Evolutionary conservation across 2,797 vertebrate species (phyloP), one percentile per base, ranked within the genome.

Genomic region (Staurois parvus): DNA sequence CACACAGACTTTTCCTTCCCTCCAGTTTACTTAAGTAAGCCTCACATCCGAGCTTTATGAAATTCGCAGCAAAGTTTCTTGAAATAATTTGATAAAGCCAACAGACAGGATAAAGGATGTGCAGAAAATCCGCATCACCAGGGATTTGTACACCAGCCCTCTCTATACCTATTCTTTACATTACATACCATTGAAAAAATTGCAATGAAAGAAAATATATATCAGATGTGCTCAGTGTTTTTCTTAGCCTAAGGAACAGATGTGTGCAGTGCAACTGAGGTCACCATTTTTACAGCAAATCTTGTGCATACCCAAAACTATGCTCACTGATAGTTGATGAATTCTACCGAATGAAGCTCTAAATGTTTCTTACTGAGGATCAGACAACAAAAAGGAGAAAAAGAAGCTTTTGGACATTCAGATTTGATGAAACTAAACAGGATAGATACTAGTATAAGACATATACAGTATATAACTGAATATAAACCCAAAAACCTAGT

Each of bases 231-330:
- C 48, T 62, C 59, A 34, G n/a, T 84, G 40, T 62, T 84, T 77
- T 78, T 32, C 66, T 72, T 77, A 77, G 77, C 66, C 45, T 78
- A 69, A 72, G 67, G 66, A 77, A 84, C 83, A 84, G 74, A 84
- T 77, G 83, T 84, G 24, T 62, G 64, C 66, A 70, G 82, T 76
- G 82, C 82, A 84, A 32, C 82, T 70, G 82, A 84, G 82, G 82
- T 76, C 82, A 84, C 30, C 1, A 21, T 28, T 15, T 77, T 70
- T 77, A 76, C 81, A 52, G 72, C 48, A 76, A 67, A 83, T 83
- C 72, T 62, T 67, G 81, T 52, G 64, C 81, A 83, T 62, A 83
- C 81, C 81, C 81, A 69, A 83, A 83, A 76, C 26, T 52, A 45
- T 76, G 52, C 62, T 83, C 67, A 83, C 72, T 73, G 76, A 79